phyloP scores from a whole-genome alignment of 2,888 invertebrate species.

The Drosophila seclusa region DNA sequence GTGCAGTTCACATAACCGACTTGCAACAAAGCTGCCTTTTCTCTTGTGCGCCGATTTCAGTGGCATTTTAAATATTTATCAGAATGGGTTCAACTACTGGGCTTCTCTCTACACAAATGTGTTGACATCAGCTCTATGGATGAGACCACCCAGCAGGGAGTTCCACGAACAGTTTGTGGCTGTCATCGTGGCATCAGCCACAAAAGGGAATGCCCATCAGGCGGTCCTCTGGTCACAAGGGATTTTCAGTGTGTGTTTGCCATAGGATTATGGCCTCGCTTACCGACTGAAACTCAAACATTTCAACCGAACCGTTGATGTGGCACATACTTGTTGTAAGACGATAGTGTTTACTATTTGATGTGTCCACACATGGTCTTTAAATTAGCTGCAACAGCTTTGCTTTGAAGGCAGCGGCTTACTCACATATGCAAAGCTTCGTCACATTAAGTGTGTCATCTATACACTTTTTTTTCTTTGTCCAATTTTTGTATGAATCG shows the following conservation, averaged over 20 bases:
- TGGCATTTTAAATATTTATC: constrained; percentile 72
- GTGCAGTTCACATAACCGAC: not conserved
- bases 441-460: not conserved
- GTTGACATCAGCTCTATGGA: constrained; percentile 51
- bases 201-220: constrained; percentile 13
- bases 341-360: not conserved
- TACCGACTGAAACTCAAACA: constrained; percentile 33
- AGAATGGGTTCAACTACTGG: constrained; percentile 19
- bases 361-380: not conserved
- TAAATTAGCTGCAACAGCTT: constrained; percentile 15
- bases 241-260: constrained; percentile 30
- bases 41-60: constrained; percentile 29
- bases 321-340: not conserved
- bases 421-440: not conserved
- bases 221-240: not conserved
- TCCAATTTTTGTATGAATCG: not conserved
- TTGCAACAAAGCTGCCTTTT: constrained; percentile 5
- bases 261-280: constrained; percentile 37
- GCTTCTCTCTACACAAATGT: constrained; percentile 4
- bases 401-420: not conserved
- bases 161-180: constrained; percentile 27
- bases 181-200: constrained; percentile 52
- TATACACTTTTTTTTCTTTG: not conserved
- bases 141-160: constrained; percentile 9
- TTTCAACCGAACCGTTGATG: constrained; percentile 20